Evolutionary conservation across 2,888 invertebrate species (phyloP).

Genomic region (Dendrolimus pini): DNA sequence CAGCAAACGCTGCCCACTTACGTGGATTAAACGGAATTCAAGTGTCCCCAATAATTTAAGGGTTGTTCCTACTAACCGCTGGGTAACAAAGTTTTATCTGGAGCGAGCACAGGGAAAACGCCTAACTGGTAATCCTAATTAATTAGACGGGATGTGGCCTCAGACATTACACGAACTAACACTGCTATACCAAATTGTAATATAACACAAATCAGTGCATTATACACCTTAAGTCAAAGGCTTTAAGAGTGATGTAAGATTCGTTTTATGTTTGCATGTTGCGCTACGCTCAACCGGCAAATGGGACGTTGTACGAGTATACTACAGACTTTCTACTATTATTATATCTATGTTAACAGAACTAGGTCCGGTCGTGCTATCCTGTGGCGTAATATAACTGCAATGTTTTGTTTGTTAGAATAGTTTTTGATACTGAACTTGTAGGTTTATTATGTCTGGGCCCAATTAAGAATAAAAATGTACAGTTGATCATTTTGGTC

Average conservation of each 20-base stretch:
- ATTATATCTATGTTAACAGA: not conserved
- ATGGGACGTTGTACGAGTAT: not conserved
- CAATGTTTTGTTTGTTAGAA: too few relatives aligned
- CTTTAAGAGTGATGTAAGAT: not conserved
- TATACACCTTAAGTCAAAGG: constrained; percentile 7
- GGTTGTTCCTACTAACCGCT: constrained; percentile 19
- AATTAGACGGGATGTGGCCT: constrained; percentile 55
- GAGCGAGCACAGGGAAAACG: constrained; percentile 38
- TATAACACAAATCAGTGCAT: constrained; percentile 19
- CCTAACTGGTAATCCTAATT: constrained; percentile 51
- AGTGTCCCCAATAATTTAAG: constrained; percentile 15
- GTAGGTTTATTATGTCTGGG: too few relatives aligned
- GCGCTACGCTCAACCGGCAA: not conserved
- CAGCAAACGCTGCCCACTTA: too few relatives aligned
- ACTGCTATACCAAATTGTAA: constrained; percentile 20
- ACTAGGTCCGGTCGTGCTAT: not conserved
- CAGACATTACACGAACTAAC: constrained; percentile 30
- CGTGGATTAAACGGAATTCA: too few relatives aligned
- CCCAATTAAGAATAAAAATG: too few relatives aligned
- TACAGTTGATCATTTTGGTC: too few relatives aligned
- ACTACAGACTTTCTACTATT: not conserved
- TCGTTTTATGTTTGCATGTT: not conserved
- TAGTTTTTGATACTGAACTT: too few relatives aligned
- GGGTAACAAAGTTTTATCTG: constrained; percentile 58
- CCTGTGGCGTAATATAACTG: too few relatives aligned